Evolutionary conservation across 1,140 invertebrate species (phyloP), one percentile per base, ranked within the genome.

Genomic region (Caenorhabditis latens): DNA sequence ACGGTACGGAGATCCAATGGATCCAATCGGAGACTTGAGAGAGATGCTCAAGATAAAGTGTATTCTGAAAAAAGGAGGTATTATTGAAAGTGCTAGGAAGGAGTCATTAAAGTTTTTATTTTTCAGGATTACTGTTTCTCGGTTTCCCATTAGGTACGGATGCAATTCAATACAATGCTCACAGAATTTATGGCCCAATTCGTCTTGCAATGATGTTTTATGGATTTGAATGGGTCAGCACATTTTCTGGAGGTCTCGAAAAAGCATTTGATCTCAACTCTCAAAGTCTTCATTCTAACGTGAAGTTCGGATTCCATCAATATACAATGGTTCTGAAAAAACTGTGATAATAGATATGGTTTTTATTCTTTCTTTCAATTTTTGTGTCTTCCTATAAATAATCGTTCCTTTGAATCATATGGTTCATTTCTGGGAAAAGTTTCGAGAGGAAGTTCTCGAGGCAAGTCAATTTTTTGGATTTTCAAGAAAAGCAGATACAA

Each of bases 31-130:
- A 50, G 84, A 86, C 21, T 0, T 86, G n/a, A 53, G 57, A 86
- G 84, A 86, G 79, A 48, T 61, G 50, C 11, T 58, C n/a, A 86
- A 86, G 71, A 65, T 86, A 4, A 50, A 61, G 40, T 86, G 85
- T 43, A 86, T 82, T 65, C 71, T 86, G 3, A 86, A 84, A 42
- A 84, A 61, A 65, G 83, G 55, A 67, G 53, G 53, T 83, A 48
- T 48, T 53, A 14, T 3, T 9, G 71, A 32, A 7, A 7, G 2
- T 14, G n/a, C 0, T 4, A 6, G 7, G 48, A 13, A 19, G 7
- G 13, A 32, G 1, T 83, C 0, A 21, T 46, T 48, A 7, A 21
- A 53, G 53, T 24, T 43, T 55, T 55, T 55, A 21, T 14, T 24
- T 5, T 53, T 9, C 19, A 85, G 84, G 84, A 21, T 42, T 67